Evolutionary conservation across 2,113 vertebrate genomes (phyloP).

Genomic region (Dolichallabes microphthalmus): DNA sequence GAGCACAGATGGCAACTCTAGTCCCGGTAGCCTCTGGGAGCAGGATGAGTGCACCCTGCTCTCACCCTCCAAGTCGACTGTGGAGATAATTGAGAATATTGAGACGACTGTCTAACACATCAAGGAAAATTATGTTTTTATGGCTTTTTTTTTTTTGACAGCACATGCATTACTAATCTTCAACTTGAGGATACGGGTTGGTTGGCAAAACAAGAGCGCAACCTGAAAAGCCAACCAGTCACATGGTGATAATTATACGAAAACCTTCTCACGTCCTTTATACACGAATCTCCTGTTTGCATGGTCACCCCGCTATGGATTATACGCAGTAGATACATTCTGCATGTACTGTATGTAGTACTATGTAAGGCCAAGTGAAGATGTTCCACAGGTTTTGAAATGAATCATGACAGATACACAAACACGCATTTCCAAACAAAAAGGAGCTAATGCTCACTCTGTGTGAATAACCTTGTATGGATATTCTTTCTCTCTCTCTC

Average conservation of each 20-base stretch:
- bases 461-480: conserved; percentile 5
- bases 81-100: conserved; percentile 89
- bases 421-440: conserved; percentile 4
- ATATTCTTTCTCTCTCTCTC: too few relatives aligned
- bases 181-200: background rate
- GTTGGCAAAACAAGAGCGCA: conserved; percentile 24
- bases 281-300: conserved; percentile 19
- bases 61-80: conserved; percentile 80
- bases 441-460: background rate
- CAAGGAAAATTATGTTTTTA: background rate
- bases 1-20: conserved; percentile 77
- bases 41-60: conserved; percentile 80
- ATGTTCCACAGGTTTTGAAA: conserved; percentile 6
- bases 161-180: conserved; percentile 3
- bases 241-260: conserved; percentile 10
- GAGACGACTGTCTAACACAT: conserved; percentile 83
- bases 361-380: background rate
- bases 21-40: conserved; percentile 82
- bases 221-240: conserved; percentile 12
- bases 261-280: conserved; percentile 9
- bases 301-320: conserved; percentile 30
- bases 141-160: background rate
- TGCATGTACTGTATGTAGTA: conserved; percentile 24
- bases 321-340: conserved; percentile 27
- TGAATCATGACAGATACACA: background rate